Base-by-base conservation (phyloP, 2,113 vertebrate species). In the Anarrhichthys ocellatus region DNA sequence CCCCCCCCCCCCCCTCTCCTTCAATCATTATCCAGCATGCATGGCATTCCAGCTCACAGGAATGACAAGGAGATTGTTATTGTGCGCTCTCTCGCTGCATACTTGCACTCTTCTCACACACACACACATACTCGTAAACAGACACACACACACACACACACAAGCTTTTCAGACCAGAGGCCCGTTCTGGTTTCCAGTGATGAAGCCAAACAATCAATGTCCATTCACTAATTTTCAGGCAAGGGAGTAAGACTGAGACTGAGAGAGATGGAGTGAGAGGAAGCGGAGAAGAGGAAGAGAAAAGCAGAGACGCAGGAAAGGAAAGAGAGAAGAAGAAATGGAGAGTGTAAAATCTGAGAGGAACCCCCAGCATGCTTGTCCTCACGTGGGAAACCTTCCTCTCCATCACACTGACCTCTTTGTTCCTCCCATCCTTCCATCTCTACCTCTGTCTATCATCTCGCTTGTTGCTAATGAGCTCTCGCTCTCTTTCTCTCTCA, bases 61-160 rank as follows among this genome's bases (percentile, higher is more conserved):
- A 94, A 94, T 94, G 90, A 94, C 92, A 93, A 92, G 93, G 93
- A 94, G 93, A 94, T 91, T 94, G 93, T 94, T 94, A 94, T 94
- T 94, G 93, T 93, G 91, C 90, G 91, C 92, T 92, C 89, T 70
- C 44, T 90, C 18, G 61, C 90, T 77, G 89, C 93, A 94, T 92
- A 94, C 80, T 93, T 93, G 90, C 85, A 84, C 89, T 89, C 73
- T 83, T 87, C 83, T 82, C 90, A 89, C 54, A 85, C 79, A 86
- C 86, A 86, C 80, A 89, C 74, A 74, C 85, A 84, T 67, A 79
- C 75, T 78, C 48, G 69, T 72, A 59, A 69, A 86, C 75, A 81
- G 42, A 75, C 76, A 62, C 70, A 86, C 71, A 82, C 76, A 73
- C 64, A 79, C 40, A 82, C 58, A 70, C 42, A 48, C 79, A 81